Conservation (phyloP, 2,113 vertebrate genomes). For the Osmerus eperlanus region DNA sequence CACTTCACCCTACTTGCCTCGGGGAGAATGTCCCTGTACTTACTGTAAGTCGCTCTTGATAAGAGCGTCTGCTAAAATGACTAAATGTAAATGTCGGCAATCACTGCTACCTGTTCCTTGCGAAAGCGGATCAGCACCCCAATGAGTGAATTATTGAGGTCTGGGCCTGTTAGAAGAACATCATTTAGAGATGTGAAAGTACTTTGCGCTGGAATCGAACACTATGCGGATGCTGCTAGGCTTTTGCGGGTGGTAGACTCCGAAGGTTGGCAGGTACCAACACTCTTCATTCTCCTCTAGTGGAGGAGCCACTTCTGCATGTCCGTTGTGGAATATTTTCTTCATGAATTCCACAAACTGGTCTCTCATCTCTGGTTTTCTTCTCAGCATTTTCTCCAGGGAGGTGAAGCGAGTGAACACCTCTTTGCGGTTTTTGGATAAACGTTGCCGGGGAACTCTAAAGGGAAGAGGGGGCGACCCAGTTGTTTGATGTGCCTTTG, state of each 20-base stretch:
- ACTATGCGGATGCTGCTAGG: too few relatives aligned
- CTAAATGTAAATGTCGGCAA: background rate
- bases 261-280: conserved; percentile 14
- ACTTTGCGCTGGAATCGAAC: background rate
- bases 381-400: too few relatives aligned
- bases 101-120: background rate
- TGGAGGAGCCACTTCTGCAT: conserved; percentile 5
- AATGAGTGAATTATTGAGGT: background rate
- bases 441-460: background rate
- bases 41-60: too few relatives aligned
- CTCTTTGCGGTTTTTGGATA: conserved; percentile 9
- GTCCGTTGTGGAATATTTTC: background rate
- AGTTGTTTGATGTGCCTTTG: background rate
- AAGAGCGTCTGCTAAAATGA: too few relatives aligned
- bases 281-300: conserved; percentile 23
- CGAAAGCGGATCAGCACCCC: background rate
- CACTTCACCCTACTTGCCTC: too few relatives aligned
- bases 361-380: too few relatives aligned
- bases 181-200: background rate
- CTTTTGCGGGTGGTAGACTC: background rate
- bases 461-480: conserved; percentile 28
- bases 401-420: background rate
- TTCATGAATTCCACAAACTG: conserved; percentile 7
- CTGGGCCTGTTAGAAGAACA: background rate
- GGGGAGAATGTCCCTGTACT: too few relatives aligned